Evolutionary conservation across 2,888 invertebrate species (phyloP).

Genomic region (Noctua comes): DNA sequence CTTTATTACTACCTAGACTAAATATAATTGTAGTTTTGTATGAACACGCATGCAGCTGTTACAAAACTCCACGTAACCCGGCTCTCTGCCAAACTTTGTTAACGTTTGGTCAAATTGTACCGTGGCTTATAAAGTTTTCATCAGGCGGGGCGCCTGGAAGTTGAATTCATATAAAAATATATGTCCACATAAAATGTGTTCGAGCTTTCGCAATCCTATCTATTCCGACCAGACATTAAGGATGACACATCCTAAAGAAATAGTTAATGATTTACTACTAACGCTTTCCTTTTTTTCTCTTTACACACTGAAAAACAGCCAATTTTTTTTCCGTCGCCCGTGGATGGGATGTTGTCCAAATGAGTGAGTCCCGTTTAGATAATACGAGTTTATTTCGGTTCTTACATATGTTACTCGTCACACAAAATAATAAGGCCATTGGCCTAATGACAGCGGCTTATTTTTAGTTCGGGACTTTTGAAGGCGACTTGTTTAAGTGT

Average conservation of each 20-base stretch:
- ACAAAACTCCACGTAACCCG: slow-evolving; percentile 62
- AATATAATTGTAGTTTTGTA: slow-evolving; percentile 52
- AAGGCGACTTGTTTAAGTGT: slow-evolving; percentile 80
- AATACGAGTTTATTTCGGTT: slow-evolving; percentile 87
- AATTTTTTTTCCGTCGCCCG: slow-evolving; percentile 80
- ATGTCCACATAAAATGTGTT: slow-evolving; percentile 65
- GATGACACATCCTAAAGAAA: slow-evolving; percentile 78
- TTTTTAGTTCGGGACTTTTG: slow-evolving; percentile 82
- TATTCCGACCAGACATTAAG: slow-evolving; percentile 73
- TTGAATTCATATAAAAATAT: slow-evolving; percentile 68
- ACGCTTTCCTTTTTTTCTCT: slow-evolving; percentile 69
- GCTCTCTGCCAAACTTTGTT: slow-evolving; percentile 63
- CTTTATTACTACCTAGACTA: slow-evolving; percentile 37
- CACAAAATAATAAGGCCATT: slow-evolving; percentile 89
- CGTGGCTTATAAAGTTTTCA: slow-evolving; percentile 70
- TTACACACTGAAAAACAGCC: slow-evolving; percentile 82
- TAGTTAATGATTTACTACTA: slow-evolving; percentile 82
- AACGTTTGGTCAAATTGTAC: slow-evolving; percentile 63
- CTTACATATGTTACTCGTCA: slow-evolving; percentile 89
- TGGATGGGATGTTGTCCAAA: slow-evolving; percentile 77
- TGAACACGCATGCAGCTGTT: slow-evolving; percentile 60
- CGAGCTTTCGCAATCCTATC: slow-evolving; percentile 75
- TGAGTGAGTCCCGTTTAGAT: slow-evolving; percentile 86
- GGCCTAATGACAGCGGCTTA: slow-evolving; percentile 89
- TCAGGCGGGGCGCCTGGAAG: slow-evolving; percentile 68